Evolutionary conservation across 1,140 invertebrate genomes (phyloP), one percentile per base, ranked within the genome.

Genomic region (Eumeta japonica): DNA sequence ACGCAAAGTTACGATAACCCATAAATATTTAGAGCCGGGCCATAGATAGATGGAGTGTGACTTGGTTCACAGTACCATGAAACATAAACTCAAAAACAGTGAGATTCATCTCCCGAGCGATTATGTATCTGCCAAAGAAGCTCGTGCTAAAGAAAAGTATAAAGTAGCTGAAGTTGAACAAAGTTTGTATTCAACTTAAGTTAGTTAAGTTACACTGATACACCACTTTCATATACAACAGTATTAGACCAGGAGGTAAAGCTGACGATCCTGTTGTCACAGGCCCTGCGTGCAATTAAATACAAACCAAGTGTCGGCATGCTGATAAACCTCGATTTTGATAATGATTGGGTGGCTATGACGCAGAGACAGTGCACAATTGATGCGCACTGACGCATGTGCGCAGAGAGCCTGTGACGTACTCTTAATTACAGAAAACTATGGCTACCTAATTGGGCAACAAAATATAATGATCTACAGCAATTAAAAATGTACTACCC

Each of bases 11-110:
- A 45, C 31, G 1, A 62, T 75, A 35, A 45, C 35, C 12, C 71
- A 74, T 43, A 75, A 73, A 44, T 74, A 48, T 48, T 41, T 75
- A 10, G 60, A 62, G 43, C 48, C 46, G 18, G 70, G 70, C 4
- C 70, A 75, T 37, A 73, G 61, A 12, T 63, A 75, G 35, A 76
- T 73, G 60, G 67, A 75, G 36, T 53, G 51, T 35, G 68, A 76
- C 41, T 52, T 48, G 5, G 54, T 71, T 2, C 65, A 75, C 41
- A 45, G 35, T 38, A 38, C 38, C 2, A 43, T 47, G 16, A 38
- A 47, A 24, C 20, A 28, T 17, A 37, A 37, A n/a, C 11, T 41
- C 3, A 46, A 42, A 33, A 46, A 39, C 17, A 10, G 30, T 3
- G 44, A 31, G 30, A 45, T 46, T 31, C 35, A 45, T 39, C 28